A percentile compares a stretch with the other conserved stretches of the same genome.
These are phyloP conservation scores for Carcinoscorpius rotundicauda DNA, from an alignment of 1,140 invertebrate genomes.

Conservation along the genomic window DNA sequence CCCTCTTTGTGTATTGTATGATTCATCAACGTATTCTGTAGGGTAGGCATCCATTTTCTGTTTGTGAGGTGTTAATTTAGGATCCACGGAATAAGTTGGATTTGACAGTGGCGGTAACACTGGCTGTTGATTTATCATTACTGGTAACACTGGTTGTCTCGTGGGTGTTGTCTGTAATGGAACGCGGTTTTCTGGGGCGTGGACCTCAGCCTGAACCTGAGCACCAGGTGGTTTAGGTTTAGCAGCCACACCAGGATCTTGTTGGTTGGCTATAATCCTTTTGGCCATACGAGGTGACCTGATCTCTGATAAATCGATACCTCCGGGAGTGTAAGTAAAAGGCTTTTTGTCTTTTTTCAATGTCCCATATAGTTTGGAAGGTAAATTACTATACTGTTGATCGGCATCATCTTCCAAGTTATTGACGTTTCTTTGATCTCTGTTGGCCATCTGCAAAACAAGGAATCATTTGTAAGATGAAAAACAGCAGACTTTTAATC, in stretches of 20 bases:
- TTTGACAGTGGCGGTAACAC: conserved; percentile 12
- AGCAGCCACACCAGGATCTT: not conserved
- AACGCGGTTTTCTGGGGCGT: conserved; percentile 3
- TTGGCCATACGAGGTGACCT: conserved; percentile 76
- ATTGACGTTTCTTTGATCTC: too few species aligned
- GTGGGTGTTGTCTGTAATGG: conserved; percentile 7
- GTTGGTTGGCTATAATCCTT: conserved; percentile 24
- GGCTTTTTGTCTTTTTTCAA: conserved; percentile 92
- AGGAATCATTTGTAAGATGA: too few species aligned
- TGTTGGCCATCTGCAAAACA: too few species aligned
- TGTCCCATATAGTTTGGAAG: conserved; percentile 76
- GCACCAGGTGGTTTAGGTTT: not conserved
- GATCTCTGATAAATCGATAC: conserved; percentile 79
- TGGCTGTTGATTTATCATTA: conserved; percentile 12
- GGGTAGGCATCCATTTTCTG: too few species aligned
- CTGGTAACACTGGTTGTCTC: conserved; percentile 13
- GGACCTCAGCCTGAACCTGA: not conserved
- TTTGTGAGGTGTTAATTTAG: not conserved
- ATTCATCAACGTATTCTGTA: too few species aligned
- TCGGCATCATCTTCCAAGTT: too few species aligned
- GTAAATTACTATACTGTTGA: conserved; percentile 40
- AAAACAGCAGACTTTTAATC: too few species aligned
- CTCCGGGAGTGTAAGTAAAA: conserved; percentile 86
- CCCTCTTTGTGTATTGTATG: too few species aligned
- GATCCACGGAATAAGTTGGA: not conserved